Evolutionary conservation across 1,140 invertebrate genomes (phyloP).

Genomic region (Calosoma granatense): DNA sequence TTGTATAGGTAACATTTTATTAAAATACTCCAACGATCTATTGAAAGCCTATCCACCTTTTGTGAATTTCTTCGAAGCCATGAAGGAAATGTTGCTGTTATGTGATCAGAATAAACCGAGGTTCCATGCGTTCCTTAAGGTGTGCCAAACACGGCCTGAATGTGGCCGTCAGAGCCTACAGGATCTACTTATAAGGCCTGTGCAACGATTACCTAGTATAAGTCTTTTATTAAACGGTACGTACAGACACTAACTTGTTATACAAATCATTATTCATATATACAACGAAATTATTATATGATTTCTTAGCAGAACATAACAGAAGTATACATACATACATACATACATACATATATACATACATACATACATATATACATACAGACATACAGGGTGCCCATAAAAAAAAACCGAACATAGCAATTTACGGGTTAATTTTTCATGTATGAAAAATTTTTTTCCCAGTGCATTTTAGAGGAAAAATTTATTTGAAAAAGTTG

Average conservation of each 20-base stretch:
- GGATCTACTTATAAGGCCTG: constrained; percentile 91
- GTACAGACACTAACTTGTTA: constrained; percentile 23
- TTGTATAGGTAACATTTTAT: constrained; percentile 67
- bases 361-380: neutral
- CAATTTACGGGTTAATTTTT: too few species aligned
- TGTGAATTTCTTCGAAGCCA: constrained; percentile 95
- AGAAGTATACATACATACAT: constrained; percentile 3
- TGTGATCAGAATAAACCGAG: constrained; percentile 86
- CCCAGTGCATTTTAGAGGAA: too few species aligned
- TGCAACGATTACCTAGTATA: constrained; percentile 92
- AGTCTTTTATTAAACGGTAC: constrained; percentile 85
- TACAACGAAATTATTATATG: too few species aligned
- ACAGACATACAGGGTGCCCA: too few species aligned
- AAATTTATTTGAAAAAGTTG: too few species aligned
- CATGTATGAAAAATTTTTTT: too few species aligned
- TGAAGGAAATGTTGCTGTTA: constrained; percentile 81
- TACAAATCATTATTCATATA: constrained; percentile 11
- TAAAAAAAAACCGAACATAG: too few species aligned
- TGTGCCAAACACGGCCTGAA: constrained; percentile 83
- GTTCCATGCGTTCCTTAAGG: constrained; percentile 98
- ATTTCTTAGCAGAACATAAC: too few species aligned
- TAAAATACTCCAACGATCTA: constrained; percentile 70
- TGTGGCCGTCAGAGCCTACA: constrained; percentile 90
- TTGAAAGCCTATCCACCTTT: constrained; percentile 94
- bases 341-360: constrained; percentile 1